These are phyloP conservation scores for Poecilia wingei DNA, from an alignment of 2,797 vertebrate genomes.

Conservation along the genomic window DNA sequence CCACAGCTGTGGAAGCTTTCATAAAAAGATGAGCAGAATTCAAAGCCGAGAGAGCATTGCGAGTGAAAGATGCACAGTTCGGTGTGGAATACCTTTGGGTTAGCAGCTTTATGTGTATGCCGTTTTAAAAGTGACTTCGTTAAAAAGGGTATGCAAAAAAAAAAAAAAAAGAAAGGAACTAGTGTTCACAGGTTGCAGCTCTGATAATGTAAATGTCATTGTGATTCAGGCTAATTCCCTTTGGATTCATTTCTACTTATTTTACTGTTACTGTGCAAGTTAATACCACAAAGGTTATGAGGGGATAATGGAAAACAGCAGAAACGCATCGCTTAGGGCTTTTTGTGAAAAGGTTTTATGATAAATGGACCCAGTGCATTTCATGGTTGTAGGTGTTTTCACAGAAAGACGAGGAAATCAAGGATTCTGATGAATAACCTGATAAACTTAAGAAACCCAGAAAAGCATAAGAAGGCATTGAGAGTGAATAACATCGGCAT, in stretches of 20 bases:
- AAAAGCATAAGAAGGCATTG: neutral
- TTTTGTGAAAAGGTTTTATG: neutral
- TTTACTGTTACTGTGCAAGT: constrained; percentile 31
- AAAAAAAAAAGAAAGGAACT: neutral
- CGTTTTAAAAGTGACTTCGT: constrained; percentile 26
- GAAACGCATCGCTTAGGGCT: neutral
- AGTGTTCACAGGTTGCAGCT: neutral
- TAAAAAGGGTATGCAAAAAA: neutral
- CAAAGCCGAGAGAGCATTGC: constrained; percentile 31
- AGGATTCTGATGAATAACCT: neutral
- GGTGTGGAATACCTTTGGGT: constrained; percentile 37
- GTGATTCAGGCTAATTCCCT: constrained; percentile 22
- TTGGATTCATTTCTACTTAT: constrained; percentile 47
- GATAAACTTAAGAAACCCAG: neutral
- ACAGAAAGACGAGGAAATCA: neutral
- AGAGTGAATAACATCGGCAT: neutral
- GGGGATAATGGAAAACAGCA: constrained; percentile 20
- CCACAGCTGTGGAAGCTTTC: constrained; percentile 41
- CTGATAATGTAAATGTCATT: neutral
- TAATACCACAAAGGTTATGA: constrained; percentile 59
- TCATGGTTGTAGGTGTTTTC: neutral
- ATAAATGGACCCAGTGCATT: neutral
- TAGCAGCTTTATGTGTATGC: constrained; percentile 25
- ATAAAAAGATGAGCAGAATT: constrained; percentile 55
- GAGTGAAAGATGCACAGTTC: constrained; percentile 26